phyloP scores from a whole-genome alignment of 2,888 invertebrate genomes.

The Pandemis corylana region DNA sequence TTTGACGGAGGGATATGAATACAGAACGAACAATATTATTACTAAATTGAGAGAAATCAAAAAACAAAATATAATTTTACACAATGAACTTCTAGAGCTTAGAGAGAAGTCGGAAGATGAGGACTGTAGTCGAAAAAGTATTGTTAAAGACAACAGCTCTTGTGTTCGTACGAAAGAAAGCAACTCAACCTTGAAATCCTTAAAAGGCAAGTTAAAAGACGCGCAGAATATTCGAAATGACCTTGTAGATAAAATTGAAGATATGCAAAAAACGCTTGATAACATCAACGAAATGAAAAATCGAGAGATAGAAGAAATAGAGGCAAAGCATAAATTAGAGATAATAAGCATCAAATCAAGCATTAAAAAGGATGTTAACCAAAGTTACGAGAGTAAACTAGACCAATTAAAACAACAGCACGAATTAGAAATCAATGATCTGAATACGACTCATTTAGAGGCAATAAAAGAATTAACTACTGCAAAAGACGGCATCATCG shows the following conservation, averaged over 20 bases:
- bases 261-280: slow-evolving; percentile 62
- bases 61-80: slow-evolving; percentile 67
- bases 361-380: slow-evolving; percentile 60
- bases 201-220: slow-evolving; percentile 65
- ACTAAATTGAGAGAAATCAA: slow-evolving; percentile 74
- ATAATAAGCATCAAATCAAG: slow-evolving; percentile 59
- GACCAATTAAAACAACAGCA: slow-evolving; percentile 59
- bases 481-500: slow-evolving; percentile 55
- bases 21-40: slow-evolving; percentile 67
- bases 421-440: slow-evolving; percentile 57
- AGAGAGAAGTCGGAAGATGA: slow-evolving; percentile 53
- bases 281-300: slow-evolving; percentile 61
- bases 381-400: slow-evolving; percentile 61
- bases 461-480: slow-evolving; percentile 54
- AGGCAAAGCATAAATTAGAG: slow-evolving; percentile 65
- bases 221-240: slow-evolving; percentile 61
- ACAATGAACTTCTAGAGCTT: slow-evolving; percentile 61
- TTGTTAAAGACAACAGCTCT: slow-evolving; percentile 57
- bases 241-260: slow-evolving; percentile 60
- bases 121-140: slow-evolving; percentile 45
- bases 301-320: slow-evolving; percentile 66
- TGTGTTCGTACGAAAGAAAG: slow-evolving; percentile 55
- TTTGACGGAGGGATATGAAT: slow-evolving; percentile 56
- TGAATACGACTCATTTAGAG: slow-evolving; percentile 50
- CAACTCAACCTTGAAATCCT: slow-evolving; percentile 55